These are phyloP conservation scores for Mongoloraphidia duomilia DNA, from an alignment of 2,888 invertebrate species.

Conservation along the genomic window DNA sequence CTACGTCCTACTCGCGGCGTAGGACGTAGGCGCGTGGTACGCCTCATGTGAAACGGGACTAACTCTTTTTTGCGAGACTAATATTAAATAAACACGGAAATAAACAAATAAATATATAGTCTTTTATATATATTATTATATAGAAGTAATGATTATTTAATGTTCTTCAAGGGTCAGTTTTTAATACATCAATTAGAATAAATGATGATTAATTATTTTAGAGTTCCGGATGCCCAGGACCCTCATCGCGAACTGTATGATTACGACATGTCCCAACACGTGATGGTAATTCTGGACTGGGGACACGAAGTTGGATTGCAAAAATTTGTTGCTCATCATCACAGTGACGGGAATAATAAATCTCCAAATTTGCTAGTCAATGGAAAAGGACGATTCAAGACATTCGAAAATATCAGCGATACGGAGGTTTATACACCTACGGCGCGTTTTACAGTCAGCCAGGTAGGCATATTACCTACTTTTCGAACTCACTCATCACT, in stretches of 20 bases:
- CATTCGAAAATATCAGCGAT: slow-evolving; percentile 26
- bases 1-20: too few species aligned
- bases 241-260: slow-evolving; percentile 58
- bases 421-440: slow-evolving; percentile 37
- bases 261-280: slow-evolving; percentile 61
- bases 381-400: slow-evolving; percentile 52
- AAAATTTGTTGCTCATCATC: slow-evolving; percentile 75
- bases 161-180: too few species aligned
- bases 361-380: slow-evolving; percentile 70
- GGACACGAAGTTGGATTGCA: slow-evolving; percentile 52
- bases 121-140: too few species aligned
- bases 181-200: too few species aligned
- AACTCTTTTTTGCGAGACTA: too few species aligned
- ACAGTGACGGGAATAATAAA: slow-evolving; percentile 68
- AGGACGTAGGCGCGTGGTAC: too few species aligned
- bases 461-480: slow-evolving; percentile 33
- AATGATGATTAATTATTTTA: too few species aligned
- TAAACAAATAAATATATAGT: too few species aligned
- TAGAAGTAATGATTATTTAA: too few species aligned
- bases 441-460: slow-evolving; percentile 48
- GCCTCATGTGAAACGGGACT: too few species aligned
- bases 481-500: too few species aligned
- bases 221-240: slow-evolving; percentile 43
- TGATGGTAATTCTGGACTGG: slow-evolving; percentile 72
- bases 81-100: too few species aligned